phyloP scores from a whole-genome alignment of 2,888 invertebrate species.

The Quadriops clusia region DNA sequence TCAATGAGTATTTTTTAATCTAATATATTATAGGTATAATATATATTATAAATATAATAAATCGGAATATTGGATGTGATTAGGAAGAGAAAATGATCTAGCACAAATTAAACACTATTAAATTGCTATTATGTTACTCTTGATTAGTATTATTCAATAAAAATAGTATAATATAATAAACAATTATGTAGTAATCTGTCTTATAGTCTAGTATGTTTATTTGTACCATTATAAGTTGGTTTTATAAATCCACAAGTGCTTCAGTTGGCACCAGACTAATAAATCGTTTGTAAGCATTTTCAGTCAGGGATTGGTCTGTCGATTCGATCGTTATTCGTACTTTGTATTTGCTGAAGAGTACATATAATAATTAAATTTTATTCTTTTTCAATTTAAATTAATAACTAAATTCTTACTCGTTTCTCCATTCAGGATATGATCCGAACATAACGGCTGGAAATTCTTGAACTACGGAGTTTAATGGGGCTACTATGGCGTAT shows the following conservation, averaged over 20 bases:
- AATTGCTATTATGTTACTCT: too few species aligned
- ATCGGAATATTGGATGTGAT: too few species aligned
- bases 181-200: too few species aligned
- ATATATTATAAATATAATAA: too few species aligned
- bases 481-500: constrained; percentile 34
- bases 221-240: too few species aligned
- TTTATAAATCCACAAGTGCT: too few species aligned
- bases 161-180: too few species aligned
- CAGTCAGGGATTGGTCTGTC: constrained; percentile 23
- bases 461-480: constrained; percentile 35
- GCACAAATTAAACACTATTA: too few species aligned
- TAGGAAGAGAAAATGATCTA: too few species aligned
- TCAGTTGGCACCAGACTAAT: constrained; percentile 27
- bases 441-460: constrained; percentile 41
- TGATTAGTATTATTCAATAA: too few species aligned
- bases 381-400: constrained; percentile 4
- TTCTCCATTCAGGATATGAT: constrained; percentile 39
- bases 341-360: constrained; percentile 37
- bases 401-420: constrained; percentile 29
- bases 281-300: constrained; percentile 34
- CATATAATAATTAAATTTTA: constrained; percentile 1
- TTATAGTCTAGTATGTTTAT: too few species aligned
- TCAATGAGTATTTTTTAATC: not conserved
- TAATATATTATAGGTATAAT: too few species aligned
- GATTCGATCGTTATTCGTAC: constrained; percentile 42